Base-by-base conservation (phyloP, 2,888 invertebrate species). In the Parascotia fuliginaria region DNA sequence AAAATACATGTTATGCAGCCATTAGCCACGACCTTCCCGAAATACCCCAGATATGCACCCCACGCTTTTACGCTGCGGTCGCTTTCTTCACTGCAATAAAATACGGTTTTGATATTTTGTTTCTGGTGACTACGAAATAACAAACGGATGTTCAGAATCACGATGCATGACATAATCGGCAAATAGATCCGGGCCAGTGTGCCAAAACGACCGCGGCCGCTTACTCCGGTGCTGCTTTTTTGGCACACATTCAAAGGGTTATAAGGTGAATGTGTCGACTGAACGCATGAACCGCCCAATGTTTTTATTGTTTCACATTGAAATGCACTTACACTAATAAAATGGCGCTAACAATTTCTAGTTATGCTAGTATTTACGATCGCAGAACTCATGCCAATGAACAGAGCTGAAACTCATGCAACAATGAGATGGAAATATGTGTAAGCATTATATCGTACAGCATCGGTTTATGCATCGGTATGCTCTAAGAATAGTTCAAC, bases 151-250 rank as follows among this genome's bases (percentile, higher is more conserved):
- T 77, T 79, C 70, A 71, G 73, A 81, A 85, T 82, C 74, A 80
- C 77, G 78, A 74, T 78, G 85, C 84, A 88, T 92, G 91, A 92
- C 90, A 91, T 89, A 91, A 92, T 88, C 90, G 79, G 86, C 77
- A 66, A 70, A 82, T 85, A 82, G 87, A 90, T 89, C 87, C 89
- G 85, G 84, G 81, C 84, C 77, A 81, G 66, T 79, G 87, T 89
- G 91, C 91, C 90, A 91, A 87, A 81, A 82, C 77, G 71, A 75
- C 68, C 65, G 67, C 77, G 73, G 70, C 67, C 77, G 70, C 72
- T 76, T 74, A 75, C 77, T 72, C 75, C 69, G 76, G 73, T 74
- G 79, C 67, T 73, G 71, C 65, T 82, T 85, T 87, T 86, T 86
- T 92, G 91, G 91, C 91, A 85, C 71, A 55, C 65, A 74, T 66